Conservation (phyloP, 2,888 invertebrate genomes). For the Eupithecia subfuscata region DNA sequence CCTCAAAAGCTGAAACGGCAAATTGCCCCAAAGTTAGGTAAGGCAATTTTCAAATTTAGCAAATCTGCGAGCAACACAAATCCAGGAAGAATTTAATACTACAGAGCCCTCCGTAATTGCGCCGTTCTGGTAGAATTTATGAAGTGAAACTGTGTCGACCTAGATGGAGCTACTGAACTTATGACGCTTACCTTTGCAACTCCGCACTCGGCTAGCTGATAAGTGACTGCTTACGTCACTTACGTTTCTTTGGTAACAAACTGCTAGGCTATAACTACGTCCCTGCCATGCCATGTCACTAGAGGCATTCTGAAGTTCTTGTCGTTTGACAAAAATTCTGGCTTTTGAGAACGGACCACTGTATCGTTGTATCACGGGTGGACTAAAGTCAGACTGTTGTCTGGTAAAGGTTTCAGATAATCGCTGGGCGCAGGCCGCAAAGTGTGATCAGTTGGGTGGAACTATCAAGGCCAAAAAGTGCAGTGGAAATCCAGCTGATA, state of each 20-base stretch:
- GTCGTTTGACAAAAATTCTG: background rate
- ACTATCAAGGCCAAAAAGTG: background rate
- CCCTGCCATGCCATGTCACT: background rate
- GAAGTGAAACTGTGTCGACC: slow-evolving; percentile 62
- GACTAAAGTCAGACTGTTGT: background rate
- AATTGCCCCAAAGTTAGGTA: slow-evolving; percentile 23
- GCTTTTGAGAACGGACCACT: background rate
- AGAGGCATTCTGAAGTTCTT: background rate
- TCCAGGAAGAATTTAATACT: slow-evolving; percentile 67
- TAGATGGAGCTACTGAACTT: slow-evolving; percentile 39
- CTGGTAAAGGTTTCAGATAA: background rate
- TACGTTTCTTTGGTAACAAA: background rate
- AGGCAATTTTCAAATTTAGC: slow-evolving; percentile 21
- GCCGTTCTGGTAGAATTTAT: slow-evolving; percentile 66
- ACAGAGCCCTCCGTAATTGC: slow-evolving; percentile 65
- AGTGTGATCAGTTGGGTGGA: background rate
- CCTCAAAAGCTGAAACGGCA: background rate
- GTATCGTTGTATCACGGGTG: background rate
- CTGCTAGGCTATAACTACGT: background rate
- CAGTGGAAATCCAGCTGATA: background rate
- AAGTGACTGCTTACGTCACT: slow-evolving; percentile 1
- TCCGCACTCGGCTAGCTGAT: background rate
- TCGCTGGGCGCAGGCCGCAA: background rate
- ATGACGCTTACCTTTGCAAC: slow-evolving; percentile 22
- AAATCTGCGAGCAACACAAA: slow-evolving; percentile 43